phyloP scores from a whole-genome alignment of 2,888 invertebrate genomes.

The Lissonota sp. region DNA sequence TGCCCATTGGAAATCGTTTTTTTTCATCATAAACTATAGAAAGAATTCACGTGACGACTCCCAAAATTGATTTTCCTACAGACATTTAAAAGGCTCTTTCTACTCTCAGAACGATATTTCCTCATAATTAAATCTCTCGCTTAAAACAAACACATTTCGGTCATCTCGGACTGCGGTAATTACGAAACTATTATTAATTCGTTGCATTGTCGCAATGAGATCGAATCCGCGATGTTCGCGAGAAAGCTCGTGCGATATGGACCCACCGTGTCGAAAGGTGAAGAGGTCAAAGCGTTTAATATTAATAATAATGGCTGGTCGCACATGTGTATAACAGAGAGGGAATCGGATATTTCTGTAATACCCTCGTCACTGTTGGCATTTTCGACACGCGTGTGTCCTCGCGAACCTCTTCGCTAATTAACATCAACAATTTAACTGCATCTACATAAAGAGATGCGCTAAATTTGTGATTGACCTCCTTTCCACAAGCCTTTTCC shows the following conservation, averaged over 20 bases:
- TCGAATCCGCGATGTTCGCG: neutral
- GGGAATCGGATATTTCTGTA: constrained; percentile 46
- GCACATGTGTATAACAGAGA: constrained; percentile 22
- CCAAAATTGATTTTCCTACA: too few relatives aligned
- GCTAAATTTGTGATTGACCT: constrained; percentile 20
- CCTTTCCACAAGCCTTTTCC: neutral
- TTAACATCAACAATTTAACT: neutral
- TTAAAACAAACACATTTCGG: too few relatives aligned
- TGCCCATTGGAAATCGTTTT: too few relatives aligned
- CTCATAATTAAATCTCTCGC: too few relatives aligned
- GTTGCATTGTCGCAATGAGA: neutral
- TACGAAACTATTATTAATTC: neutral
- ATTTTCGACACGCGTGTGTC: neutral
- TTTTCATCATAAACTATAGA: too few relatives aligned
- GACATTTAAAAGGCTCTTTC: too few relatives aligned
- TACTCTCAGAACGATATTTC: too few relatives aligned
- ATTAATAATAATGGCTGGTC: constrained; percentile 37
- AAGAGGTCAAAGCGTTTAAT: constrained; percentile 61
- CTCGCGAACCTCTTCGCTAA: constrained; percentile 16
- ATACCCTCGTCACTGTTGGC: neutral
- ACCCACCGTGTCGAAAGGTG: constrained; percentile 47
- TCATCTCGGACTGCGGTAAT: too few relatives aligned
- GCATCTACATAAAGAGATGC: neutral
- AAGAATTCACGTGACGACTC: too few relatives aligned
- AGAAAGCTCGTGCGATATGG: constrained; percentile 1